Percentiles rank a stretch among this genome's conserved stretches.
phyloP scores from a whole-genome alignment of 2,113 vertebrate species.

The Falco punctatus region DNA sequence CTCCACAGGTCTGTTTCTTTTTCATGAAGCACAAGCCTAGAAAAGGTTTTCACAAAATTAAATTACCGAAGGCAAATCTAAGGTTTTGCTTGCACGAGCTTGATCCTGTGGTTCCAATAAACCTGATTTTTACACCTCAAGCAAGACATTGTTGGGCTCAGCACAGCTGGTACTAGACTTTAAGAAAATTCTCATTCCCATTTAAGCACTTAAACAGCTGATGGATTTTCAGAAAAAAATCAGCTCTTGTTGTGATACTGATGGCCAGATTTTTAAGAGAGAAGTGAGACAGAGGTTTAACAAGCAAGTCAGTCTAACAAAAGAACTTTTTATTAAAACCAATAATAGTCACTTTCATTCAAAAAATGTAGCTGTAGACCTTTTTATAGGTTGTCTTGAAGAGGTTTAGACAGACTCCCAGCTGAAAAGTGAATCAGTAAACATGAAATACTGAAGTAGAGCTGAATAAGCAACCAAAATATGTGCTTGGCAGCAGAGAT shows the following conservation, averaged over 20 bases:
- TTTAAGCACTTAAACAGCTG: not conserved
- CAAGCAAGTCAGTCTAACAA: not conserved
- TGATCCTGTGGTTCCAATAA: not conserved
- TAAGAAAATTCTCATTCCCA: not conserved
- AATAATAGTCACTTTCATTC: not conserved
- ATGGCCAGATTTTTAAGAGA: not conserved
- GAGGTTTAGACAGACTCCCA: not conserved
- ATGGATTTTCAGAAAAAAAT: not conserved
- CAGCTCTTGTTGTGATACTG: not conserved
- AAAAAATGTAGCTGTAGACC: not conserved
- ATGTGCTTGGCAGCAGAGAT: not conserved
- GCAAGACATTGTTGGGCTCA: not conserved
- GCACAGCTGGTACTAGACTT: not conserved
- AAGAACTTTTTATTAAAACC: not conserved
- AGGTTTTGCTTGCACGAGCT: not conserved
- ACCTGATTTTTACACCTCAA: not conserved
- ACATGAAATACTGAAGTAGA: conserved; percentile 16
- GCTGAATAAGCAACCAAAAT: not conserved
- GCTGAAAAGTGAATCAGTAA: conserved; percentile 2
- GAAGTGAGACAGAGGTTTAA: not conserved
- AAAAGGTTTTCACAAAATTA: not conserved
- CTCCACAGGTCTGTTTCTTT: not conserved
- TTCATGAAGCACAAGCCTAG: not conserved
- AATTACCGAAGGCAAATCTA: not conserved
- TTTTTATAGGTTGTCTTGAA: not conserved